Conservation (phyloP, 1,140 invertebrate species). For the Ctenoplectra terminalis region DNA sequence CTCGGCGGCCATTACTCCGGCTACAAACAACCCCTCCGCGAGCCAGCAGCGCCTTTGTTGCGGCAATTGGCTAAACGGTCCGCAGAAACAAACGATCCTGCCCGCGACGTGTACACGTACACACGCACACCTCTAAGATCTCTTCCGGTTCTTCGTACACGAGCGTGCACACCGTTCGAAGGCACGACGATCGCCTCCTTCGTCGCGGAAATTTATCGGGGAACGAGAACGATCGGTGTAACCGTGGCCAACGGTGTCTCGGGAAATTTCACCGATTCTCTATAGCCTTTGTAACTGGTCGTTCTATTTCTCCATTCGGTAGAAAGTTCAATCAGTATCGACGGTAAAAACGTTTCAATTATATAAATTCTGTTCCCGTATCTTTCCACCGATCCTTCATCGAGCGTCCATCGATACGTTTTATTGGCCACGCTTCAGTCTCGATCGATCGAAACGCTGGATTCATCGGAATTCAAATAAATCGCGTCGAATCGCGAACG, state of each 20-base stretch:
- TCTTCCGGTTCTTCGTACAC: neutral
- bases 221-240: neutral
- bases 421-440: constrained; percentile 27
- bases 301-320: neutral
- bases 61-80: constrained; percentile 80
- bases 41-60: constrained; percentile 77
- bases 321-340: neutral
- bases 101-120: constrained; percentile 36
- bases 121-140: neutral
- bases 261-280: constrained; percentile 1
- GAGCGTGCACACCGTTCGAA: neutral
- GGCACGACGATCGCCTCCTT: neutral
- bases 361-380: neutral
- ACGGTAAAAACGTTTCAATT: neutral
- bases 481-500: constrained; percentile 8
- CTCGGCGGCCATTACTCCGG: constrained; percentile 79
- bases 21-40: constrained; percentile 80
- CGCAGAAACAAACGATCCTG: constrained; percentile 72
- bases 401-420: constrained; percentile 13
- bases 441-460: constrained; percentile 13
- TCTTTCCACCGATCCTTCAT: constrained; percentile 8
- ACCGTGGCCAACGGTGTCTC: neutral
- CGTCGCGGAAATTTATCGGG: neutral
- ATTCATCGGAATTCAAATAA: constrained; percentile 38
- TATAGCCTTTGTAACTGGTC: neutral